A percentile compares a stretch with the other conserved stretches of the same genome.
Evolutionary conservation across 2,888 invertebrate genomes (phyloP).

Genomic region (Blastobasis adustella): DNA sequence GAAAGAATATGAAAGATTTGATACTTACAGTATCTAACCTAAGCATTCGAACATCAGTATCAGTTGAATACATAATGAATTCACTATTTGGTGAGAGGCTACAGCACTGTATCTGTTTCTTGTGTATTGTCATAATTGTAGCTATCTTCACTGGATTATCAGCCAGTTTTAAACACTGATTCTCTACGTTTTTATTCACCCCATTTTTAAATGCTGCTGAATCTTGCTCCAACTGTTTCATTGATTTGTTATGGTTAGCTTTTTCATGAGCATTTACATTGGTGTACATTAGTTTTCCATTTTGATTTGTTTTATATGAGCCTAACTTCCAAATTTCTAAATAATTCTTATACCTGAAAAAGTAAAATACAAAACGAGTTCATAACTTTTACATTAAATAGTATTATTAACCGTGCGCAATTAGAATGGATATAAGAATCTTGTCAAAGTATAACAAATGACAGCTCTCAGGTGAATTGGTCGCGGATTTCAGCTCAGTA

Average conservation of each 20-base stretch:
- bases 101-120: conserved; percentile 81
- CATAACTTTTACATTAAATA: no score
- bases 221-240: conserved; percentile 40
- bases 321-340: conserved; percentile 70
- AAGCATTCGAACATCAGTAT: conserved; percentile 78
- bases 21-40: conserved; percentile 73
- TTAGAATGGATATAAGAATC: no score
- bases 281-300: conserved; percentile 62
- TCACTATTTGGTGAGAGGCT: conserved; percentile 81
- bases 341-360: conserved; percentile 68
- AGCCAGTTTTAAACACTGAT: conserved; percentile 46
- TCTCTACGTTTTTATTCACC: conserved; percentile 16
- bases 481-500: no score
- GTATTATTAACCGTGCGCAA: no score
- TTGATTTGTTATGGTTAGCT: conserved; percentile 19
- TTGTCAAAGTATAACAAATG: no score
- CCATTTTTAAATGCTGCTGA: conserved; percentile 34
- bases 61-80: conserved; percentile 85
- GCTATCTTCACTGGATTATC: conserved; percentile 80
- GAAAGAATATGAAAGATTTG: no score
- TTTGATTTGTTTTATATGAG: conserved; percentile 72
- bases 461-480: no score
- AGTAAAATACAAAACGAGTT: not conserved
- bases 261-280: conserved; percentile 22
- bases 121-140: conserved; percentile 77